Evolutionary conservation across 1,140 invertebrate species (phyloP), one percentile per base, ranked within the genome.

Genomic region (Cherax destructor): DNA sequence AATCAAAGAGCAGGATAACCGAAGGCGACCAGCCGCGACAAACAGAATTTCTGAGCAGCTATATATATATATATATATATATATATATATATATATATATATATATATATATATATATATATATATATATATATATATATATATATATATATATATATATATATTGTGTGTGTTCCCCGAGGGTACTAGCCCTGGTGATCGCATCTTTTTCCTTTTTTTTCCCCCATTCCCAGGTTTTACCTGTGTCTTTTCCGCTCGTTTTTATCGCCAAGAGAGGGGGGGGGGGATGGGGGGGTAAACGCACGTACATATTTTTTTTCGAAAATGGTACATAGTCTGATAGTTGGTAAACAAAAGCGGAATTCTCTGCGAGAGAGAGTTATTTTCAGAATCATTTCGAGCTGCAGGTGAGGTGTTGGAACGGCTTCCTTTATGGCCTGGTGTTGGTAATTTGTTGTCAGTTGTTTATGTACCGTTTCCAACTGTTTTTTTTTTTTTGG

Each of bases 1-100:
- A 90, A 90, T 90, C 88, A 90, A 90, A 90, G 88, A 90, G 50
- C 74, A 84, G 50, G 88, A 59, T 90, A 90, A 90, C 88, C 88
- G 80, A 61, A 90, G 65, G 24, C 88, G 88, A 90, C 88, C 88
- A 77, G 30, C 80, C 88, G 80, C 80, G 88, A 90, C 88, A 90
- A 90, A 90, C 88, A 90, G 88, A 90, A 90, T 90, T 90, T 90
- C 88, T 90, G 88, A 90, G 88, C 80, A 90, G 80, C 79, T 84
- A 83, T 90, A 78, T 80, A 88, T 56, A 74, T 74, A 24, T 30
- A 74, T 69, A 69, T 69, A 18, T 69, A 69, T 69, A 69, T 69
- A 18, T 69, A 21, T 69, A 69, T 69, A n/a, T 69, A 69, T 69
- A 69, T 69, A 18, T 69, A 21, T 69, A 69, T 69, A n/a, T 69